Evolutionary conservation across 2,888 invertebrate genomes (phyloP), one percentile per base, ranked within the genome.

Genomic region (Sipha maydis): DNA sequence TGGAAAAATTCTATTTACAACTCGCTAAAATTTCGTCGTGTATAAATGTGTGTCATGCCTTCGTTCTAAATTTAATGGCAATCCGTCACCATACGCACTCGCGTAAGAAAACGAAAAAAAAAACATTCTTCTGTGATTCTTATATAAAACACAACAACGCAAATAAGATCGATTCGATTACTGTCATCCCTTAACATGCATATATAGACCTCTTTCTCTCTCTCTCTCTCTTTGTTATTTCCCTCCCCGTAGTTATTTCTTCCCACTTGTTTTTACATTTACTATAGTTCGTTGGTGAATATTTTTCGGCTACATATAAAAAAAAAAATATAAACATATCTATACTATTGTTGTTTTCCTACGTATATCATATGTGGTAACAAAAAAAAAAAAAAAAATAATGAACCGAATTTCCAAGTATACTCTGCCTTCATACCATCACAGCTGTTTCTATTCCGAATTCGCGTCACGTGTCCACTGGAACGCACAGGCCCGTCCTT

Each of bases 1-100:
- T n/a, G 85, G 78, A 54, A 85, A 85, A 85, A 85, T 78, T 85
- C 85, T 85, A 78, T 85, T 85, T 85, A 69, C 76, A 41, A 77
- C 77, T 78, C 69, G 85, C 31, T 48, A 69, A 41, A 78, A 78
- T 77, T 54, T 69, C n/a, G 31, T 69, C 54, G 34, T 34, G 48
- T 31, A 19, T 71, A 83, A 73, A 56, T 56, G 34, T 38, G 38
- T 83, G 83, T 67, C 84, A 61, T 25, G 7, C 84, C 69, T 83
- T 17, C 3, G 69, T 85, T 85, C 77, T 85, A 85, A 78, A 78
- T 85, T 78, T 77, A 85, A 34, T 54, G 69, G 48, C 25, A 25
- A 17, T 25, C 41, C 38, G 19, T n/a, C 21, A 31, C 14, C n/a
- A 9, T 11, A 11, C 48, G 77, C 28, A n/a, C 38, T 34, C 38